Evolutionary conservation across 1,140 invertebrate species (phyloP), one percentile per base, ranked within the genome.

Genomic region (Mesaphorura yosii): DNA sequence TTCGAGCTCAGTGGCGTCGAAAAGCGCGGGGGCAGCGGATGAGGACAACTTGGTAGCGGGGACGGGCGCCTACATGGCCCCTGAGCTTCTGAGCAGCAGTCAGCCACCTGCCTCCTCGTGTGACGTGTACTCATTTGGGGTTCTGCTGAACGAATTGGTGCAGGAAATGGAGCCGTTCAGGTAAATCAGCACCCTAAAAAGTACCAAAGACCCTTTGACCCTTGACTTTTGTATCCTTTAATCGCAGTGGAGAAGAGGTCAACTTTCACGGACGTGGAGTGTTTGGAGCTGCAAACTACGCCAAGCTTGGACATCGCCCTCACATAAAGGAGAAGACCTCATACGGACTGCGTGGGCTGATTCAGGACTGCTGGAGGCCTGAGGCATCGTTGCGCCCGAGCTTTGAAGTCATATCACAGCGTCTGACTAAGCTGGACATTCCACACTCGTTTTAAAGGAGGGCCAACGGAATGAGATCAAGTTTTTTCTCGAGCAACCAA

Each of bases 1-100:
- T 2, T 31, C 38, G 12, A 37, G 14, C 27, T 15, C 22, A 2
- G 4, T 51, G 1, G 47, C 6, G 7, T 50, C 53, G 3, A 47
- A n/a, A 1, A n/a, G 20, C 17, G n/a, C n/a, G n/a, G n/a, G n/a
- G n/a, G 17, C 23, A 5, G 31, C 17, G 26, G 47, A 51, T n/a
- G 47, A 26, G 7, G 53, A 55, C 7, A 1, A 31, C 39, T 28
- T 42, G 1, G 19, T 55, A 26, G 53, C 27, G 4, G 53, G 53
- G 4, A 55, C 53, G 2, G 53, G 47, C 4, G 53, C 27, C 4
- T 55, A 55, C 41, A 55, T 55, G 53, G 53, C 53, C 10, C 53
- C 53, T 0, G 53, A 55, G 39, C 26, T 55, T 15, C 17, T 51
- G 10, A 20, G 37, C 26, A 1, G 2, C 14, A 26, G 17, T 6